phyloP scores from a whole-genome alignment of 2,888 invertebrate species.

The Xylota sylvarum region DNA sequence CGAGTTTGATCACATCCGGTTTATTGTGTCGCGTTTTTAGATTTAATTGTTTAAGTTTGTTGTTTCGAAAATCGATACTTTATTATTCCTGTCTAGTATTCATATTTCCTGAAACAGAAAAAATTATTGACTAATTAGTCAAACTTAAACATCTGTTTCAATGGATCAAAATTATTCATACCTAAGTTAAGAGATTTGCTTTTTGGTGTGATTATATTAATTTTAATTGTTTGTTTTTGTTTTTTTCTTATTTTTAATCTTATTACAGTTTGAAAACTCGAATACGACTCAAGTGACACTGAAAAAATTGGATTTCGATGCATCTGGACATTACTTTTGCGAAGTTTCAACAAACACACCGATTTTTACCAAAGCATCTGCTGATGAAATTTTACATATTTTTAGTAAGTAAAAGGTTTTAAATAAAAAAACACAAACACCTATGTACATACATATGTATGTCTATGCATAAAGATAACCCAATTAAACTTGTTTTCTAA shows the following conservation, averaged over 20 bases:
- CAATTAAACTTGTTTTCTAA: slow-evolving; percentile 45
- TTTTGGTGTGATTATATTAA: background rate
- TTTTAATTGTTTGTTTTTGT: background rate
- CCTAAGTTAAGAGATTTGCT: background rate
- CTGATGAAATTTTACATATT: slow-evolving; percentile 91
- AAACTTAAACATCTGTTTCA: background rate
- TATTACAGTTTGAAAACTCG: slow-evolving; percentile 82
- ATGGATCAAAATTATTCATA: background rate
- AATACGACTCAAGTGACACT: slow-evolving; percentile 85
- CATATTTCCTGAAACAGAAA: background rate
- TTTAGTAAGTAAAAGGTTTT: slow-evolving; percentile 89
- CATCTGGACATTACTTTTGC: slow-evolving; percentile 92
- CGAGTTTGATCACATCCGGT: background rate
- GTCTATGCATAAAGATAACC: slow-evolving; percentile 10
- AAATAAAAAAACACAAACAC: background rate
- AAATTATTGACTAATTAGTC: background rate
- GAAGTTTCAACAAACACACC: slow-evolving; percentile 93
- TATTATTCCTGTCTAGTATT: background rate
- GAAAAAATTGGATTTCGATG: slow-evolving; percentile 90
- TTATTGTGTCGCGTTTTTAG: background rate
- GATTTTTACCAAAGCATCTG: slow-evolving; percentile 92
- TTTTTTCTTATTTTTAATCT: background rate
- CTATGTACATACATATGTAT: too few relatives aligned
- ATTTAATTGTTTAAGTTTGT: too few relatives aligned
- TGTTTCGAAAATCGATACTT: background rate